Evolutionary conservation across 1,140 invertebrate genomes (phyloP), one percentile per base, ranked within the genome.

Genomic region (Leptinotarsa lineolata): DNA sequence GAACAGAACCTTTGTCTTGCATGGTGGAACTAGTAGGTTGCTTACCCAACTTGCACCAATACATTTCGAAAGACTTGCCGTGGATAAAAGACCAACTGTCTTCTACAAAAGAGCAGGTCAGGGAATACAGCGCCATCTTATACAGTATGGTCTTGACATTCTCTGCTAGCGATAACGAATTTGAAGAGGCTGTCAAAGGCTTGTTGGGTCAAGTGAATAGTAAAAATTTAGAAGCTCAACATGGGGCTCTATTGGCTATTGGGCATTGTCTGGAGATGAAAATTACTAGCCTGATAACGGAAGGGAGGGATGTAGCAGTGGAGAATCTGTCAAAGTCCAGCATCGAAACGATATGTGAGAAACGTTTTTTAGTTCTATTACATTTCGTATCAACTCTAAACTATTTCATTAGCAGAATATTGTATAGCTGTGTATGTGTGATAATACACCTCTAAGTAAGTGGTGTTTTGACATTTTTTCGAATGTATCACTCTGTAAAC

Each of bases 11-110:
- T 0, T 83, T 95, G 72, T 90, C 89, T 75, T 93, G 91, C 77
- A 85, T 94, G 76, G 83, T 94, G 63, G 93, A 94, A 85, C 85
- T 93, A 16, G 86, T 93, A 24, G 92, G 93, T 8, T 91, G 91
- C 77, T 85, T 90, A 6, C 80, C 87, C 15, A 84, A 88, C 72
- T 85, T 88, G 18, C 67, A 77, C 22, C 48, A 72, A 44, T 65
- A 78, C 13, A 58, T 81, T n/a, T 39, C 65, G 11, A 78, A 78
- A 21, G 76, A 90, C 78, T 82, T 86, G 1, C 85, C 87, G 22
- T 93, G 91, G 89, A 83, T 92, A 3, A 83, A 87, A 74, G 89
- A 87, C 74, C 86, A 93, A 64, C 87, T 93, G 64, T 88, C 86
- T 30, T 91, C 90, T n/a, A 90, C 88, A 11, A 91, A 91, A 75